Base-by-base conservation (phyloP, 2,888 invertebrate species). In the Agrypnus murinus region DNA sequence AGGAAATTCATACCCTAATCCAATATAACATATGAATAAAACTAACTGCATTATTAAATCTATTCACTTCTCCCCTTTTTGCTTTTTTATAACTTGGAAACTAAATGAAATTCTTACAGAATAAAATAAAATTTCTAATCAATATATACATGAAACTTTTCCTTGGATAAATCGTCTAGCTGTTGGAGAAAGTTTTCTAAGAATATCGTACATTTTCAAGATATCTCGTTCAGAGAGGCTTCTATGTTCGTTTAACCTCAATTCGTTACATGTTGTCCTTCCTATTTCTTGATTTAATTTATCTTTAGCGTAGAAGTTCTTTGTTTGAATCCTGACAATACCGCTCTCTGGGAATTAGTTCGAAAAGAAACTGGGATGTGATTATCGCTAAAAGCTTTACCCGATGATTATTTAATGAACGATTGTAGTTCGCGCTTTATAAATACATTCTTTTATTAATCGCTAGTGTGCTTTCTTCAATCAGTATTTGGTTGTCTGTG, bases 281-380 rank as follows among this genome's bases (percentile, higher is more conserved):
- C 62, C 46, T 48, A 62, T 48, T 62, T 46, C 62, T 46, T 63
- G 48, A 63, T 63, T 63, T 63, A 63, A 63, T 63, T 63, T 63
- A 63, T 63, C 62, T 46, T 36, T 25, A 50, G 62, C 62, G 62
- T 36, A 36, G 62, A 63, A 63, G 62, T 63, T 63, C 62, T 63
- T 63, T 63, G 62, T 63, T 63, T 63, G 62, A 63, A 63, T 63
- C 62, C 48, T 63, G 62, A 63, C 62, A 63, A 63, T 63, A 63
- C 62, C 62, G 62, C 48, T 63, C 19, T 63, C 36, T 63, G 36
- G 62, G 36, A 63, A 48, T 38, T 63, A 63, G 48, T 17, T 63
- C 50, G 15, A 63, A 63, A 63, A 63, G 62, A 63, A 63, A 50
- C 36, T 34, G 50, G 36, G 62, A 63, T 63, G 62, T 63, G 62